Base-by-base conservation (phyloP, 2,888 invertebrate genomes). In the Caenorhabditis sp. region DNA sequence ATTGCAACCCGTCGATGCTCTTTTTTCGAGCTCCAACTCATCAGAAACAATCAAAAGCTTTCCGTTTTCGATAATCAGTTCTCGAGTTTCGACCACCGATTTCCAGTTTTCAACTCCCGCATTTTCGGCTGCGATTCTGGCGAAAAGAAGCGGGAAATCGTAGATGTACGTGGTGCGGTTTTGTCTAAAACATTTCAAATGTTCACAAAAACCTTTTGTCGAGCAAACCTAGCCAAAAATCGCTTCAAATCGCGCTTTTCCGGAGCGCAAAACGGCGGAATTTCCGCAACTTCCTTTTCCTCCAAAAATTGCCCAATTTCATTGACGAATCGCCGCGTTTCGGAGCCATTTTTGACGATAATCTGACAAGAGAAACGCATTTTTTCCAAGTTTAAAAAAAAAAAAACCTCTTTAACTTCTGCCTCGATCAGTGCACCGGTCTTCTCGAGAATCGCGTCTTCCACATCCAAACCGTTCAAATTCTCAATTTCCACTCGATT, bases 81-180 rank as follows among this genome's bases (percentile, higher is more conserved):
- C 73, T 17, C 45, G 45, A 22, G 46, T 2, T 8, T 58, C 22
- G n/a, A 53, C 13, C 13, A 24, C n/a, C 2, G 30, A 50, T 43
- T 22, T 37, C 48, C 58, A 52, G 13, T 50, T 27, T 17, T 46
- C 24, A 22, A 9, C 4, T 24, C 5, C 27, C 11, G 59, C 13
- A 9, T 6, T 20, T 17, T 45, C 41, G 6, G 53, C 52, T 13
- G 50, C 48, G 20, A 24, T 37, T 32, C 20, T 27, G 11, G 58
- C 59, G 27, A 75, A 75, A 3, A 75, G 5, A 0, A 13, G 2
- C 0, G 66, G 75, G 46, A 68, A 75, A 32, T 75, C 75, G 53
- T 75, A 68, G 32, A 75, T 68, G 50, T 68, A 75, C 0, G 62
- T 68, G 7, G 75, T 75, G 8, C 61, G 68, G 26, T 75, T 75